Evolutionary conservation across 2,888 invertebrate species (phyloP).

Genomic region (Cacoxenus indagator): DNA sequence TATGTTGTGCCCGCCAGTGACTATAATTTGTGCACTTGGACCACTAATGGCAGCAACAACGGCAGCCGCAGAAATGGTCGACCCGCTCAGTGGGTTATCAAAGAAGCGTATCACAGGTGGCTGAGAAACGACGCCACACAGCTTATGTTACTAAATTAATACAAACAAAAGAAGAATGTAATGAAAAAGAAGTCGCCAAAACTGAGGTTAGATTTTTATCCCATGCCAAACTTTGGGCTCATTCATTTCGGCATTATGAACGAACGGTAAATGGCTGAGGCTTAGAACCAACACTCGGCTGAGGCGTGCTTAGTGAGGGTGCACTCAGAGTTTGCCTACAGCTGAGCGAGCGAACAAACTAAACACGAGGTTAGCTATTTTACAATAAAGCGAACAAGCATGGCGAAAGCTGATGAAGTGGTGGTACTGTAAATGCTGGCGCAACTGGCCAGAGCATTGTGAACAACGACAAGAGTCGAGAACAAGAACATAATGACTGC

Average conservation of each 20-base stretch:
- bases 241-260: background rate
- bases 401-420: background rate
- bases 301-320: background rate
- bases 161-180: slow-evolving; percentile 3
- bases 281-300: background rate
- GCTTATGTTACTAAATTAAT: slow-evolving; percentile 12
- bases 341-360: slow-evolving; percentile 39
- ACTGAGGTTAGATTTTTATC: background rate
- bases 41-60: background rate
- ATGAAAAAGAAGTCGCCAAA: background rate
- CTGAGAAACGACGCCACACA: background rate
- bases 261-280: background rate
- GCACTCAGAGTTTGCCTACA: slow-evolving; percentile 2
- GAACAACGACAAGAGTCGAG: slow-evolving; percentile 31
- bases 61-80: background rate
- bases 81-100: background rate
- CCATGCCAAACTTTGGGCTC: background rate
- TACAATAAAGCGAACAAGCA: slow-evolving; percentile 32
- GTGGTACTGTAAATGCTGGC: slow-evolving; percentile 24
- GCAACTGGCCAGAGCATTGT: slow-evolving; percentile 24
- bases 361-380: slow-evolving; percentile 42
- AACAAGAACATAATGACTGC: slow-evolving; percentile 66
- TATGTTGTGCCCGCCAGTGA: background rate
- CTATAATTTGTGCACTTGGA: slow-evolving; percentile 10
- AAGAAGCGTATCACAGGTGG: background rate